Percentiles rank a stretch among this genome's conserved stretches.
phyloP scores from a whole-genome alignment of 2,113 vertebrate genomes.

The Petaurus breviceps region DNA sequence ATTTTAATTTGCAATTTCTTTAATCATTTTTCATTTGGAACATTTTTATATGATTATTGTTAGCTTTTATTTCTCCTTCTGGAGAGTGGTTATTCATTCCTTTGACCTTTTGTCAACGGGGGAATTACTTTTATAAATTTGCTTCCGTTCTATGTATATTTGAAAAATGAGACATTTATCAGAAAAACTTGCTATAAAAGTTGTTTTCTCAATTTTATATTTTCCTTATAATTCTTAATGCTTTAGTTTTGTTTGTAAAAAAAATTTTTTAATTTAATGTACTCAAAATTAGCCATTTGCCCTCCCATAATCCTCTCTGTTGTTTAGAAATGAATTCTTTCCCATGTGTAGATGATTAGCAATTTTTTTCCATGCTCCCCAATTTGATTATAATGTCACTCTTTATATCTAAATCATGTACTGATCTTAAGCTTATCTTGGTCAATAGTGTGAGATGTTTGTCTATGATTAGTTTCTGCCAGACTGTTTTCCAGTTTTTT shows the following conservation, averaged over 20 bases:
- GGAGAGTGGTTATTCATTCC: not conserved
- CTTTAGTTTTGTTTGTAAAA: not conserved
- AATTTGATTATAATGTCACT: no score
- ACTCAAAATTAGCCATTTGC: not conserved
- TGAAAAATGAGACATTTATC: not conserved
- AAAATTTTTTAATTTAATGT: not conserved
- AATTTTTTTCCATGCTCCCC: no score
- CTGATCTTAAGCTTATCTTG: no score
- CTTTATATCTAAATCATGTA: no score
- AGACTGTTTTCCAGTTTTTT: no score
- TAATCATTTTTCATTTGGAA: not conserved
- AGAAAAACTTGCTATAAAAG: not conserved
- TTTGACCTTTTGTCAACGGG: not conserved
- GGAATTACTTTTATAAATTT: not conserved
- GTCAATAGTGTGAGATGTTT: no score
- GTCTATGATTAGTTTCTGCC: no score
- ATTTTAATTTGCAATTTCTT: not conserved
- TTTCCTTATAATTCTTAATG: not conserved
- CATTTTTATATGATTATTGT: not conserved
- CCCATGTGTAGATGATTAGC: no score
- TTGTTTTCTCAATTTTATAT: not conserved
- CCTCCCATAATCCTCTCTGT: no score
- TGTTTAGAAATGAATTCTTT: no score
- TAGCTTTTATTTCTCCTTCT: not conserved
- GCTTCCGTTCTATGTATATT: no score